Evolutionary conservation across 2,888 invertebrate species (phyloP), one percentile per base, ranked within the genome.

Genomic region (Hirudinaria manillensis): DNA sequence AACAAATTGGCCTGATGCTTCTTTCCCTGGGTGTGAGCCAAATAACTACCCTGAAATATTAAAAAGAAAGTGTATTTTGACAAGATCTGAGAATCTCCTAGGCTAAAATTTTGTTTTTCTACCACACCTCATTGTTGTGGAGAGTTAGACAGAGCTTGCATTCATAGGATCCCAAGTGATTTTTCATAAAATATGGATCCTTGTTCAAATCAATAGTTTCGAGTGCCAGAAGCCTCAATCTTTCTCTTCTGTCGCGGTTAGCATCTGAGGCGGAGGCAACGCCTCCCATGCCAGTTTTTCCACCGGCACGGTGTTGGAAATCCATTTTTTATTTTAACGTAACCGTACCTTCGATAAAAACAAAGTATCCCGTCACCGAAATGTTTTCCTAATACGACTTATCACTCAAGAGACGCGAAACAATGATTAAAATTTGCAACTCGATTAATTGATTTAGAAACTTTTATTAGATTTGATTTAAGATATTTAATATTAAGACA

Each of bases 161-260:
- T 87, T 99, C 99, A 86, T 99, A 99, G 0, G 98, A 95, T 0
- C 86, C 96, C 81, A 97, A 88, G 87, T 99, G 99, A 88, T 99
- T 99, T 90, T 97, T 96, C 99, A 99, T 99, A 89, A 99, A 99
- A 89, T 99, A 99, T 0, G 99, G 99, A 89, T 99, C 99, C 82
- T 99, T 99, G 84, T 96, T 94, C 34, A 99, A 88, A 86, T 99
- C 99, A 77, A 99, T 99, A 0, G 99, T 99, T 85, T 99, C 99
- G 76, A 99, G 87, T 34, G 99, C 99, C 70, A 99, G 89, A 86
- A 97, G 97, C 19, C 98, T 89, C 38, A 98, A 89, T 75, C 98
- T 90, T 86, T 99, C 98, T 79, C 97, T 89, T 56, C 99, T 90
- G 84, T 99, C 99, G 75, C 97, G 89, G 87, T 99, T 99, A 78